Percentiles rank a stretch among this genome's conserved stretches.
Conservation (phyloP, 1,140 invertebrate genomes). For the Habropoda laboriosa region DNA sequence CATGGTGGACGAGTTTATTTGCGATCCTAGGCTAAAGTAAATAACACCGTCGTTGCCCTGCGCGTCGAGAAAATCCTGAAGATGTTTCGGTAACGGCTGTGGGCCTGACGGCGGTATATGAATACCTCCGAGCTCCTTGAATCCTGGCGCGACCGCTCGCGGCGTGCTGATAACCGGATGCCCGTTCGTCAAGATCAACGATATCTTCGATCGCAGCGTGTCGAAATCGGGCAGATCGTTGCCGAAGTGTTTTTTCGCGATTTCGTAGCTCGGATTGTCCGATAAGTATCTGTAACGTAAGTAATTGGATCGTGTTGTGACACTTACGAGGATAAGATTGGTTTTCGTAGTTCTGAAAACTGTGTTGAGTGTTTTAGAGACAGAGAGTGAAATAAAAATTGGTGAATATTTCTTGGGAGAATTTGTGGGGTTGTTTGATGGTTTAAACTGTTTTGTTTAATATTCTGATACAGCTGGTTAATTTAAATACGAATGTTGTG, state of each 20-base stretch:
- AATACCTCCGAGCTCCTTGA: slow-evolving; percentile 69
- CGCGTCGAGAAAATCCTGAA: slow-evolving; percentile 57
- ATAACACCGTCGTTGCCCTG: slow-evolving; percentile 43
- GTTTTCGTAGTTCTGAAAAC: too few relatives aligned
- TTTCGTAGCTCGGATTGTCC: neutral
- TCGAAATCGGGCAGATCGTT: slow-evolving; percentile 48
- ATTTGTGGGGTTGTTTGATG: too few relatives aligned
- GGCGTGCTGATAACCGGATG: slow-evolving; percentile 8
- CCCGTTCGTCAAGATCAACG: slow-evolving; percentile 44
- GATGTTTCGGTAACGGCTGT: slow-evolving; percentile 25
- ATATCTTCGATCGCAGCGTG: slow-evolving; percentile 24
- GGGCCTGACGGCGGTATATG: slow-evolving; percentile 50
- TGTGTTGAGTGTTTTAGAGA: too few relatives aligned
- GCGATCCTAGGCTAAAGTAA: slow-evolving; percentile 60
- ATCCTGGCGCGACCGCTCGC: slow-evolving; percentile 57
- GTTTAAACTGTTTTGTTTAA: too few relatives aligned
- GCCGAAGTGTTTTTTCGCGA: slow-evolving; percentile 35
- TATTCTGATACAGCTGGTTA: neutral
- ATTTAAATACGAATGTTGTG: too few relatives aligned
- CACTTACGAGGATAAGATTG: too few relatives aligned
- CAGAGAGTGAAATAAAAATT: too few relatives aligned
- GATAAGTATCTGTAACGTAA: neutral
- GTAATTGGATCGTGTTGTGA: too few relatives aligned
- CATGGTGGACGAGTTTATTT: slow-evolving; percentile 55
- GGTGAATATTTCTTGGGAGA: too few relatives aligned